Percentiles rank a stretch among this genome's conserved stretches.
Conservation (phyloP, 2,113 vertebrate species). For the Cavia porcellus region DNA sequence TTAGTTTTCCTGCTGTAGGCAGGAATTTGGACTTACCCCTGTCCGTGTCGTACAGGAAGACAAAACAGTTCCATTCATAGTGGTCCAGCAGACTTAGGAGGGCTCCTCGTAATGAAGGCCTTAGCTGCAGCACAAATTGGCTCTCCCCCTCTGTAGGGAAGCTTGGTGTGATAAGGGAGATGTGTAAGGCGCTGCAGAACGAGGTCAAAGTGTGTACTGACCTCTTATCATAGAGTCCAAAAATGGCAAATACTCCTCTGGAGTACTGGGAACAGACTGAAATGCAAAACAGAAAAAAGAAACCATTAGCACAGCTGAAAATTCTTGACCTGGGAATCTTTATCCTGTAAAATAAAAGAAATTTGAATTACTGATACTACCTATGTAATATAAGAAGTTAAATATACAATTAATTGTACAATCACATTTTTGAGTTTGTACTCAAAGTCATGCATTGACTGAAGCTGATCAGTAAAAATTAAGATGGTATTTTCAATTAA, state of each 20-base stretch:
- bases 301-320: background rate
- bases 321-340: background rate
- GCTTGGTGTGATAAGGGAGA: constrained; percentile 98
- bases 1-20: background rate
- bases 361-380: background rate
- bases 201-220: constrained; percentile 99
- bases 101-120: constrained; percentile 96
- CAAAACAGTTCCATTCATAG: constrained; percentile 97
- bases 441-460: background rate
- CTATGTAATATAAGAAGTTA: background rate
- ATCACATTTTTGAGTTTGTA: background rate
- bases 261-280: constrained; percentile 99
- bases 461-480: background rate
- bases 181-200: constrained; percentile 99
- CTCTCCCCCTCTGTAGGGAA: constrained; percentile 97
- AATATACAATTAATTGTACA: background rate
- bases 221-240: constrained; percentile 99
- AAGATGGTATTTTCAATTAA: background rate
- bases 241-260: constrained; percentile 98
- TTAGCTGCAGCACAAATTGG: constrained; percentile 98
- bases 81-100: constrained; percentile 96
- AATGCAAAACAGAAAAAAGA: constrained; percentile 69
- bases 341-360: background rate
- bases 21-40: constrained; percentile 90
- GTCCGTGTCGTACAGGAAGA: constrained; percentile 98